These are phyloP conservation scores for Halocynthia roretzi DNA, from an alignment of 23 tunicate genomes.

Conservation along the genomic window DNA sequence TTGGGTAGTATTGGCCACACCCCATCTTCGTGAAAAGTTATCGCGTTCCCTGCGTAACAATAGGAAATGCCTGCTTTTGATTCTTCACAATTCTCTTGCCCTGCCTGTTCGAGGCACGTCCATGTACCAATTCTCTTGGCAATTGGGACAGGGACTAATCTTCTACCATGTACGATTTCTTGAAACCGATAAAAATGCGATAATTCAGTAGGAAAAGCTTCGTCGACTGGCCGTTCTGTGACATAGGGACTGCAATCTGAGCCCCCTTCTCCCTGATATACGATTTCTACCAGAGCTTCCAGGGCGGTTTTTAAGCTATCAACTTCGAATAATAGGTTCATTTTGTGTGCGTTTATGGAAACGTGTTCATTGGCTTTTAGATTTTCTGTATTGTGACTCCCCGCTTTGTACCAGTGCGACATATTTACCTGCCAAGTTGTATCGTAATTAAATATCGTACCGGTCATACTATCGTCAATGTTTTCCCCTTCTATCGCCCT, in stretches of 20 bases:
- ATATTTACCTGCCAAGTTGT: conserved; percentile 22
- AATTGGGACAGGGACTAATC: neutral
- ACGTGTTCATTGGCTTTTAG: conserved; percentile 3
- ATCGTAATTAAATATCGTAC: conserved; percentile 20
- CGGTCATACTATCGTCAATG: neutral
- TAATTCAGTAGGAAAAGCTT: neutral
- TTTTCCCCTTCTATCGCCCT: neutral
- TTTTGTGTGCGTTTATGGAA: neutral
- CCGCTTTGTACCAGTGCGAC: conserved; percentile 28
- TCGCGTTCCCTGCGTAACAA: conserved; percentile 31
- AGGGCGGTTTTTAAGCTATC: conserved; percentile 22
- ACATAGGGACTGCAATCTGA: conserved; percentile 26
- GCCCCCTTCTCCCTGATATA: conserved; percentile 45
- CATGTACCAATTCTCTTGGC: neutral
- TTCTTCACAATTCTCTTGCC: conserved; percentile 15
- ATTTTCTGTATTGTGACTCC: neutral
- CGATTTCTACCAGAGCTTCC: conserved; percentile 31
- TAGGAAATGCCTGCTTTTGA: neutral
- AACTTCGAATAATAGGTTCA: conserved; percentile 26
- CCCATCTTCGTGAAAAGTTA: conserved; percentile 30
- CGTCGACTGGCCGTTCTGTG: neutral
- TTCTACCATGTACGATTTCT: conserved; percentile 43
- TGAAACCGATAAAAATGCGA: conserved; percentile 44
- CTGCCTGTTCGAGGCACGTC: conserved; percentile 6
- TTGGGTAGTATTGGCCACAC: conserved; percentile 47